Evolutionary conservation across 2,888 invertebrate species (phyloP).

Genomic region (Andrena fulva): DNA sequence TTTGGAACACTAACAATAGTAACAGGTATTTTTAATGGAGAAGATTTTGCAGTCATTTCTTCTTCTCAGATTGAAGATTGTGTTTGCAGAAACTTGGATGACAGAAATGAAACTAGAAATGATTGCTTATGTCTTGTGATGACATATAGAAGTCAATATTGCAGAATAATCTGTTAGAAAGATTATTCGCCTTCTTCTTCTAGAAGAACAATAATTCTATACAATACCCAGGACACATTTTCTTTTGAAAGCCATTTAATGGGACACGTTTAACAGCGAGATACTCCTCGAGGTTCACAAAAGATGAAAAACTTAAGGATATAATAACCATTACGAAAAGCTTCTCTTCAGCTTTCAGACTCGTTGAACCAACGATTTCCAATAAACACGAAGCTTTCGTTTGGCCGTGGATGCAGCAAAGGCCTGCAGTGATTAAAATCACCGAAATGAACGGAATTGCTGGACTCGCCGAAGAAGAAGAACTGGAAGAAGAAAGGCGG

Average conservation of each 20-base stretch:
- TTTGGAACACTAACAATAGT: too few relatives aligned
- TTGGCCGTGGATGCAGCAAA: not conserved
- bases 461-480: not conserved
- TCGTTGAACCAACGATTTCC: conserved; percentile 9
- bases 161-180: too few relatives aligned
- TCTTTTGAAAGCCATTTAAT: not conserved
- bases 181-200: too few relatives aligned
- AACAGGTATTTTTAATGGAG: too few relatives aligned
- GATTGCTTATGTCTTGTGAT: too few relatives aligned
- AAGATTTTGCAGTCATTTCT: too few relatives aligned
- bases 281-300: not conserved
- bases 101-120: too few relatives aligned
- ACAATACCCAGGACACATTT: not conserved
- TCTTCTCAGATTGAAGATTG: too few relatives aligned
- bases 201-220: too few relatives aligned
- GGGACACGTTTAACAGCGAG: conserved; percentile 3
- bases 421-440: conserved; percentile 14
- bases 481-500: too few relatives aligned
- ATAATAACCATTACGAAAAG: conserved; percentile 7
- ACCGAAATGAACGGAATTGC: not conserved
- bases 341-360: not conserved
- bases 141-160: too few relatives aligned
- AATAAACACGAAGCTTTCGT: conserved; percentile 7
- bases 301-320: not conserved
- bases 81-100: too few relatives aligned